Percentiles rank a stretch among this genome's conserved stretches.
Evolutionary conservation across 1,140 invertebrate genomes (phyloP).

Genomic region (Drosophila parvula): DNA sequence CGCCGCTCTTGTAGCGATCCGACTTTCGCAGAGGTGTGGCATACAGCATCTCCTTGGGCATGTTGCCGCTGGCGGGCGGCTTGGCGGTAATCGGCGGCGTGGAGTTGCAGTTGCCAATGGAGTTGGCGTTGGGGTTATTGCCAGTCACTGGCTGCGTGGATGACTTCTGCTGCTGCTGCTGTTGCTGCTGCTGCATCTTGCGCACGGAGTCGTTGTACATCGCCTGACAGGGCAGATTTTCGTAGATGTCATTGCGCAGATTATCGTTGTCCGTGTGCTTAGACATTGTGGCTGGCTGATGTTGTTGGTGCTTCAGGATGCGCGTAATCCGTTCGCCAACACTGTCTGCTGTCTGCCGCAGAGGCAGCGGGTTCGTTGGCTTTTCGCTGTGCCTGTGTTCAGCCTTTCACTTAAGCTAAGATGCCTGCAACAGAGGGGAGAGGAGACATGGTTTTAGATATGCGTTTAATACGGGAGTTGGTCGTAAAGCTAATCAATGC

Average conservation of each 20-base stretch:
- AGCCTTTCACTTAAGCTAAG: conserved; percentile 48
- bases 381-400: conserved; percentile 22
- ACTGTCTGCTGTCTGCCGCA: conserved; percentile 36
- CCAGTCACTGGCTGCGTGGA: conserved; percentile 48
- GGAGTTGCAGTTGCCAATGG: conserved; percentile 64
- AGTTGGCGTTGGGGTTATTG: conserved; percentile 70
- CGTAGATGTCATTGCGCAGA: conserved; percentile 83
- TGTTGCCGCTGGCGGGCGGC: conserved; percentile 39
- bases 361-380: conserved; percentile 40
- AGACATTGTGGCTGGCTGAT: conserved; percentile 67
- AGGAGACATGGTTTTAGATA: conserved; percentile 15
- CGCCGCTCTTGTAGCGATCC: conserved; percentile 83
- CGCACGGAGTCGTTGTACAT: conserved; percentile 83
- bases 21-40: conserved; percentile 82
- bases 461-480: conserved; percentile 4
- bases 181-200: conserved; percentile 82
- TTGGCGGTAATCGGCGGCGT: conserved; percentile 41
- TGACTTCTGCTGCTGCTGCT: conserved; percentile 71
- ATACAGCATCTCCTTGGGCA: conserved; percentile 83
- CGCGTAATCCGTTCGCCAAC: conserved; percentile 48
- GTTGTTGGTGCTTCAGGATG: conserved; percentile 37
- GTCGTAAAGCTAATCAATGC: conserved; percentile 12
- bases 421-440: conserved; percentile 45
- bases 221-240: conserved; percentile 83
- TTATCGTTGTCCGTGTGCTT: conserved; percentile 83